These are phyloP conservation scores for Eustalomyia histrio DNA, from an alignment of 2,888 invertebrate species.

Conservation along the genomic window DNA sequence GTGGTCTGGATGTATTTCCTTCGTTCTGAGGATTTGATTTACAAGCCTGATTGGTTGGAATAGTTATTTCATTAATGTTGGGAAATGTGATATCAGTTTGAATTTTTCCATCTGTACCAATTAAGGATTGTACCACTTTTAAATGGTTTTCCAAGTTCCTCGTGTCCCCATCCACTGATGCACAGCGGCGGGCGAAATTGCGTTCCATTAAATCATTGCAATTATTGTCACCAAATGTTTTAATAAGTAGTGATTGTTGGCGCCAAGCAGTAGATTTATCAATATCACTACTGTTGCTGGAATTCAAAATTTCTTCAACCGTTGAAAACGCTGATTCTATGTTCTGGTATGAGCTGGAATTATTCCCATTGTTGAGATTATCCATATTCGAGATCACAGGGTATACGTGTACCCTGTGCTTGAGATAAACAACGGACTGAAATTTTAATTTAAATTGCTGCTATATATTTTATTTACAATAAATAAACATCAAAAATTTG, in stretches of 20 bases:
- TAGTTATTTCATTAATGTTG: background rate
- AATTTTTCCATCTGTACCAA: background rate
- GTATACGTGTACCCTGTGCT: no score
- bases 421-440: no score
- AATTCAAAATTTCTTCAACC: background rate
- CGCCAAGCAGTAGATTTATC: conserved; percentile 69
- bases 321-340: background rate
- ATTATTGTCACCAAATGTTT: background rate
- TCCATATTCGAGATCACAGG: no score
- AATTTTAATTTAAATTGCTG: no score
- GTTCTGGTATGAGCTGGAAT: background rate
- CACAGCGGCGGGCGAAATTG: background rate
- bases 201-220: conserved; percentile 11
- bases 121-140: conserved; percentile 20
- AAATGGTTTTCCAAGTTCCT: conserved; percentile 45
- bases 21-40: conserved; percentile 35
- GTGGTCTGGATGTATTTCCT: background rate
- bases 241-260: conserved; percentile 63
- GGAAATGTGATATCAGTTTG: conserved; percentile 16
- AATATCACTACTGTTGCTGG: background rate
- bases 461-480: no score
- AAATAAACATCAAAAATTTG: no score
- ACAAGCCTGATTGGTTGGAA: conserved; percentile 35
- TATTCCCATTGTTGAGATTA: background rate
- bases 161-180: background rate